Evolutionary conservation across 2,888 invertebrate genomes (phyloP), one percentile per base, ranked within the genome.

Genomic region (Phyllotreta cruciferae): DNA sequence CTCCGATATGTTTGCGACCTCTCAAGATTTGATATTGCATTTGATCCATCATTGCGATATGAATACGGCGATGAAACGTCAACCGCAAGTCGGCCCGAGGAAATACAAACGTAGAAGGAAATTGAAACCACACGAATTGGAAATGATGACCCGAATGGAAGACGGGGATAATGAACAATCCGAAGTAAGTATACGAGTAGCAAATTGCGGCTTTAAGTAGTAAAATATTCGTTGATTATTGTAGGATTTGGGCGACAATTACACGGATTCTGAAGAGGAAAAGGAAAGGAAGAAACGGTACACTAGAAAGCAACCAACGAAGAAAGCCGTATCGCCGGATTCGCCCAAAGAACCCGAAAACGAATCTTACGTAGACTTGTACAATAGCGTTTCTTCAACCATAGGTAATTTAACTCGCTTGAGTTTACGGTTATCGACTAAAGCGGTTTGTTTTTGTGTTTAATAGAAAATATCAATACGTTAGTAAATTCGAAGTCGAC

Each of bases 11-110:
- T 84, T 90, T 74, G 83, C 85, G 24, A 87, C 90, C 0, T 91
- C 93, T 1, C 85, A 86, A 68, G 92, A 93, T 73, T 81, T 93
- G 24, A 92, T 93, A 62, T 88, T 90, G 63, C 93, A 93, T 79
- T 85, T 93, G 69, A 93, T 93, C 50, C 89, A 92, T 74, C 93
- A 93, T 76, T 92, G 92, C 75, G 93, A 93, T 78, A 88, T 90
- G 69, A 93, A 93, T 77, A 93, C 93, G 0, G 93, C 92, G 0
- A 83, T 91, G 80, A 90, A 90, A 72, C 82, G 92, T 49, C 91
- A 91, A 73, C 92, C 92, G 0, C 89, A 91, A 85, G 86, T 87
- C 47, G 72, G 92, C 88, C 76, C 76, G 1, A 67, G 93, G 1
- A 93, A 93, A 75, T 93, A 93, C 79, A 93, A 92, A 77, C 85